Base-by-base conservation (phyloP, 2,888 invertebrate species). In the Standfussiana lucernea region DNA sequence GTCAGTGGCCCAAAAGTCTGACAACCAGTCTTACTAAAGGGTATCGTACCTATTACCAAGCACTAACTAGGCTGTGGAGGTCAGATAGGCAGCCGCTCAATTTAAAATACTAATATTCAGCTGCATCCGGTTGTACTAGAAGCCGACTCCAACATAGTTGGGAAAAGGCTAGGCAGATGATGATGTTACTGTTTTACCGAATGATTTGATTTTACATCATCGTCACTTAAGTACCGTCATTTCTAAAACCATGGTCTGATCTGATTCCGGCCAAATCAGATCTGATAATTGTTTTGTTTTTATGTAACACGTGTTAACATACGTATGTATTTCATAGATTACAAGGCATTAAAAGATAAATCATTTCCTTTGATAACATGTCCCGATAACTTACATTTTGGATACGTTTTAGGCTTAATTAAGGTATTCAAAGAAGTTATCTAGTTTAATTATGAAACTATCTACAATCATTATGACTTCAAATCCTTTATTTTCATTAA, bases 301-400 rank as follows among this genome's bases (percentile, higher is more conserved):
- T 45, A 64, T 18, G 32, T 21, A 32, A 74, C 28, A 75, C 21
- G 28, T 72, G 72, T 72, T 5, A 65, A 69, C 32, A 70, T 11
- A n/a, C 24, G 15, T 56, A 47, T 59, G 15, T 56, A 47, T 59
- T 75, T 53, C 28, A 35, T 35, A 70, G 75, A 82, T 83, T 67
- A 82, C 21, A 62, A 47, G 42, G 83, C 13, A 75, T 83, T 82
- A 83, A 75, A 79, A 82, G 61, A 79, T 83, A 75, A 79, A 18
- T 66, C 0, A 59, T 62, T 82, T 75, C 37, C 40, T 50, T 56
- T 50, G 77, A 77, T 81, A 72, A 69, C 11, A 56, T 56, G 10
- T 28, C 42, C 21, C 62, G 76, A 74, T 24, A n/a, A n/a, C n/a
- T n/a, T n/a, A n/a, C n/a, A n/a, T n/a, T n/a, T n/a, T n/a, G n/a